phyloP scores from a whole-genome alignment of 1,140 invertebrate species.

The Drosophila fuyamai region DNA sequence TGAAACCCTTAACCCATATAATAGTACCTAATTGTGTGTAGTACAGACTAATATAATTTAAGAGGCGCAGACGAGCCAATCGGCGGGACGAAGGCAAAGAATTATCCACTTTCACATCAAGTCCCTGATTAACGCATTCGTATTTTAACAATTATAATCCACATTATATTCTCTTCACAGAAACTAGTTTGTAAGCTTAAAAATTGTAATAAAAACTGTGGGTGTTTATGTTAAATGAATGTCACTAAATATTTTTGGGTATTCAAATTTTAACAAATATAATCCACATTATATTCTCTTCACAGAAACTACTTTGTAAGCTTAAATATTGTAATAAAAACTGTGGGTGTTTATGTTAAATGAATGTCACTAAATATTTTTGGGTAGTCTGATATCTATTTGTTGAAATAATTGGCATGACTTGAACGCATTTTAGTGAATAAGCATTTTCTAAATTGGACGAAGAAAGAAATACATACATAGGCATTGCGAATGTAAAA shows the following conservation, averaged over 20 bases:
- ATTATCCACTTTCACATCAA: constrained; percentile 4
- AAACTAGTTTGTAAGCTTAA: constrained; percentile 43
- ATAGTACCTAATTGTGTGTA: constrained; percentile 19
- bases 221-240: constrained; percentile 10
- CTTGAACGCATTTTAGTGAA: background rate
- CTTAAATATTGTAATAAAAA: constrained; percentile 44
- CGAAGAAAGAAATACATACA: no score
- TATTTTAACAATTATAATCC: constrained; percentile 53
- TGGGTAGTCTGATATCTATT: background rate
- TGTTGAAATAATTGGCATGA: background rate
- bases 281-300: constrained; percentile 51
- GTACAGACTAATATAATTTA: constrained; percentile 27
- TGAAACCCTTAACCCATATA: background rate
- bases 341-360: constrained; percentile 14
- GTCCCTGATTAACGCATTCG: background rate
- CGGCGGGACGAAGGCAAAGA: constrained; percentile 25
- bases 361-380: background rate
- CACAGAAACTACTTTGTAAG: constrained; percentile 41
- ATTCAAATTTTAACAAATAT: constrained; percentile 58
- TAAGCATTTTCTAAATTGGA: no score
- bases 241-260: background rate
- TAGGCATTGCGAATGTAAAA: no score
- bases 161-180: constrained; percentile 45
- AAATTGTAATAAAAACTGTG: constrained; percentile 43
- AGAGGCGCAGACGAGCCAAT: constrained; percentile 11